These are phyloP conservation scores for Ailuropoda melanoleuca DNA, from an alignment of 2,113 vertebrate species.

Conservation along the genomic window DNA sequence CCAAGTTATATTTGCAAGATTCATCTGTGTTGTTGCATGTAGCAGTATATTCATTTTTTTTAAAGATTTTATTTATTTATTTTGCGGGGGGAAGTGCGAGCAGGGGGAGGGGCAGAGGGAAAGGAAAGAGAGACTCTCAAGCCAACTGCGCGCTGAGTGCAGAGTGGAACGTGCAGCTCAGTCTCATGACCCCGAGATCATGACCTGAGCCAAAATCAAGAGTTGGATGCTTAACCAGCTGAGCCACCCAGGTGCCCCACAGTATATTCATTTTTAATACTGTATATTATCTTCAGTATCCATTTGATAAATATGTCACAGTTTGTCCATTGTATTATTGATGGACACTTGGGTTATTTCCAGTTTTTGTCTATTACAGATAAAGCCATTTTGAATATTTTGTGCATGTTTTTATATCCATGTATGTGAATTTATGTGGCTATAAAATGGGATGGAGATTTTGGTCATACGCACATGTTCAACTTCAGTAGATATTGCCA, in stretches of 20 bases:
- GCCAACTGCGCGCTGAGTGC: too few relatives aligned
- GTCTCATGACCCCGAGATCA: too few relatives aligned
- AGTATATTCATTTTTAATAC: background rate
- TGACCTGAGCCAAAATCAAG: too few relatives aligned
- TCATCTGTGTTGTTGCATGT: background rate
- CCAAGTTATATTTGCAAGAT: background rate
- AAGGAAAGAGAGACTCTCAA: background rate
- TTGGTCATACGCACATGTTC: background rate
- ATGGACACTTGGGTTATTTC: background rate
- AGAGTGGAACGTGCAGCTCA: too few relatives aligned
- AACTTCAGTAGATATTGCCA: background rate
- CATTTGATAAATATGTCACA: background rate
- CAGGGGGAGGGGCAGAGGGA: accelerated
- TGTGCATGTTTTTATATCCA: background rate
- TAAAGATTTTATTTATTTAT: background rate
- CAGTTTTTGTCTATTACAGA: background rate
- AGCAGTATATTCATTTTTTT: background rate
- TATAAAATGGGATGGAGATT: background rate
- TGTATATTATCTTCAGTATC: background rate
- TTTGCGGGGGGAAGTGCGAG: background rate
- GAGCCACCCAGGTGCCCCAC: background rate
- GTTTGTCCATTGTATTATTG: background rate
- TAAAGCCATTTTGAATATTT: background rate
- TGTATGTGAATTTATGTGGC: background rate
- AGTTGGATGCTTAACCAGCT: background rate